Evolutionary conservation across 30 jellyfish, hydroid and myxozoan species (phyloP), one percentile per base, ranked within the genome.

Genomic region (Phacellophora camtschatica): DNA sequence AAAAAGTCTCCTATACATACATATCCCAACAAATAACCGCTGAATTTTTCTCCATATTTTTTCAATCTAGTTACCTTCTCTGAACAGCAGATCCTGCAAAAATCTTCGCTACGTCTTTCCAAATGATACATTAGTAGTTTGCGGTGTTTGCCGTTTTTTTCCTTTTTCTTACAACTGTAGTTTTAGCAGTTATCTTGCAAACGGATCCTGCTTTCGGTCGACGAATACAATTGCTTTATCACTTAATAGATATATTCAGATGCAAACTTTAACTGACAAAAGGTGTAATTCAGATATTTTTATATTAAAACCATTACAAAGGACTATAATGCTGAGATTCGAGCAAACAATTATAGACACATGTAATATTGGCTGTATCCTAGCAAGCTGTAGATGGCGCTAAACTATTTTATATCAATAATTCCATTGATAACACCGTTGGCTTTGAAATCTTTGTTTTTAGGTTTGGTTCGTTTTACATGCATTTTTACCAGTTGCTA

Each of bases 381-480:
- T 15, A 53, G 90, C 90, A 63, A 48, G 72, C 15, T 32, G 61
- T 22, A 58, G 78, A 50, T 63, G 78, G 74, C 82, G 74, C 78
- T 24, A 46, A 78, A 78, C 66, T 78, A 78, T 78, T 78, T 78
- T 78, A 64, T 64, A 78, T 59, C 39, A 64, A 30, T n/a, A 42
- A 41, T 62, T 51, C 66, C 63, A 41, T 57, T 74, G 87, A 74
- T 58, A 74, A 41, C 87, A 25, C 77, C 67, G 87, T 74, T 53
- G 48, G 76, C 66, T n/a, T 55, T 57, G 51, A 19, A 2, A 13
- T 19, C 87, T 13, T 57, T 74, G 87, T 74, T 56, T 76, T 34
- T 54, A 42, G 56, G 71, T 61, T 46, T 27, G 19, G 88, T 55
- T 76, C 90, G 82, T 78, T 78, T 78, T 78, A 78, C 68, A 43